Evolutionary conservation across 2,888 invertebrate species (phyloP).

Genomic region (Folsomia candida): DNA sequence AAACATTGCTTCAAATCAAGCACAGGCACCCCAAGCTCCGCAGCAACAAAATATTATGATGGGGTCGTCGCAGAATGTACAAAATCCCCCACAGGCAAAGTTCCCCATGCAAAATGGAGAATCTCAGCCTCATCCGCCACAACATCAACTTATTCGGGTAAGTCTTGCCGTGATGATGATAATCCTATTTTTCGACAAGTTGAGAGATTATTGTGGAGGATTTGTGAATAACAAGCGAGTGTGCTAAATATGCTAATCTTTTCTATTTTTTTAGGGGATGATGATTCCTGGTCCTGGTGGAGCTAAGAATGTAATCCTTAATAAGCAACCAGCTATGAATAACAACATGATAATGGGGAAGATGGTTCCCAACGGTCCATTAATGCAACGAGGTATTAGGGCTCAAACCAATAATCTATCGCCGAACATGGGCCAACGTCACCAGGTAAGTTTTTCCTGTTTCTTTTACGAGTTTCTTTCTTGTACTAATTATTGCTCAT

Average conservation of each 20-base stretch:
- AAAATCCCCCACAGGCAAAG: constrained; percentile 50
- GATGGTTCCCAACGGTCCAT: constrained; percentile 48
- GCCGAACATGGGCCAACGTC: constrained; percentile 46
- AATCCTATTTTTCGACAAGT: no score
- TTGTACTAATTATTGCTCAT: not conserved
- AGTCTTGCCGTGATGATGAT: constrained; percentile 35
- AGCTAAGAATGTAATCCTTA: constrained; percentile 41
- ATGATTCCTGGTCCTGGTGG: constrained; percentile 44
- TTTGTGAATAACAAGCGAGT: no score
- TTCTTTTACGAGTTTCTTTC: not conserved
- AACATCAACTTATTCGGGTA: constrained; percentile 58
- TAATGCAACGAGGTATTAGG: constrained; percentile 42
- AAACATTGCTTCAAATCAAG: constrained; percentile 52
- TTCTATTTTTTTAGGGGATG: constrained; percentile 40
- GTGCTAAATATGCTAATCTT: no score
- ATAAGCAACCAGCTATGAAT: constrained; percentile 48
- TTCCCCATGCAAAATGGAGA: constrained; percentile 50
- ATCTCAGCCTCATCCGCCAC: constrained; percentile 51
- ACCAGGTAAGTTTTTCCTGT: constrained; percentile 37
- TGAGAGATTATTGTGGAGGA: no score
- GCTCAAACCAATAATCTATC: constrained; percentile 42
- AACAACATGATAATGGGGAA: constrained; percentile 49
- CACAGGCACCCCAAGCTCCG: constrained; percentile 52
- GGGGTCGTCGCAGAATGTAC: constrained; percentile 18
- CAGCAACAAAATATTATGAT: constrained; percentile 54